A percentile compares a stretch with the other conserved stretches of the same genome.
These are phyloP conservation scores for Onychostoma macrolepis DNA, from an alignment of 2,113 vertebrate genomes.

Conservation along the genomic window DNA sequence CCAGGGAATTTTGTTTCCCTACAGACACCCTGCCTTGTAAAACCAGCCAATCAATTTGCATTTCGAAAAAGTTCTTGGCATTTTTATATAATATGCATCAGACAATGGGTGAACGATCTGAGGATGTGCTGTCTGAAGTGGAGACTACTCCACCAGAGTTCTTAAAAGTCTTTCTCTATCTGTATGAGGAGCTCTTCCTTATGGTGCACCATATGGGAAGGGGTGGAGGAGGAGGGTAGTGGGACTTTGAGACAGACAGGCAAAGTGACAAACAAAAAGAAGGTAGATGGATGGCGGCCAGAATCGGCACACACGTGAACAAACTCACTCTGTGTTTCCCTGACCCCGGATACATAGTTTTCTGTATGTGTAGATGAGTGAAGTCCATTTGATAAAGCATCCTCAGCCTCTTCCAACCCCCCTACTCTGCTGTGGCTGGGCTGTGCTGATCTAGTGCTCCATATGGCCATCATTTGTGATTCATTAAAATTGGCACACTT, in stretches of 20 bases:
- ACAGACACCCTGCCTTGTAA: background rate
- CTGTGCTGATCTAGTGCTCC: conserved; percentile 6
- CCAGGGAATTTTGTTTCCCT: background rate
- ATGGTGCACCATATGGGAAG: conserved; percentile 55
- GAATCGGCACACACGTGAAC: conserved; percentile 23
- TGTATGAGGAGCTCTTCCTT: conserved; percentile 48
- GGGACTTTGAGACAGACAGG: conserved; percentile 46
- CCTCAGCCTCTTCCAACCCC: background rate
- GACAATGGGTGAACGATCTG: background rate
- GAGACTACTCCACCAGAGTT: background rate
- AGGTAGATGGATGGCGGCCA: conserved; percentile 51
- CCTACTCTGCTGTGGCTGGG: conserved; percentile 49
- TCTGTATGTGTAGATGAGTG: conserved; percentile 29
- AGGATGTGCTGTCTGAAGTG: background rate
- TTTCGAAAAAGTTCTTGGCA: background rate
- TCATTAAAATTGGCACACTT: conserved; percentile 52
- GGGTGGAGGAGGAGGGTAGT: background rate
- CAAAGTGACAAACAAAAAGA: conserved; percentile 51
- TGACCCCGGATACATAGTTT: background rate
- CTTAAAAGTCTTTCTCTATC: conserved; percentile 35
- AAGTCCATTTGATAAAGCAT: conserved; percentile 32
- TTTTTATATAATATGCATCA: background rate
- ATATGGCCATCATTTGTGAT: conserved; percentile 62
- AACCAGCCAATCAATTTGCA: background rate
- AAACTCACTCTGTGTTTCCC: conserved; percentile 25